phyloP scores from a whole-genome alignment of 2,797 vertebrate genomes.

The Karalla daura region DNA sequence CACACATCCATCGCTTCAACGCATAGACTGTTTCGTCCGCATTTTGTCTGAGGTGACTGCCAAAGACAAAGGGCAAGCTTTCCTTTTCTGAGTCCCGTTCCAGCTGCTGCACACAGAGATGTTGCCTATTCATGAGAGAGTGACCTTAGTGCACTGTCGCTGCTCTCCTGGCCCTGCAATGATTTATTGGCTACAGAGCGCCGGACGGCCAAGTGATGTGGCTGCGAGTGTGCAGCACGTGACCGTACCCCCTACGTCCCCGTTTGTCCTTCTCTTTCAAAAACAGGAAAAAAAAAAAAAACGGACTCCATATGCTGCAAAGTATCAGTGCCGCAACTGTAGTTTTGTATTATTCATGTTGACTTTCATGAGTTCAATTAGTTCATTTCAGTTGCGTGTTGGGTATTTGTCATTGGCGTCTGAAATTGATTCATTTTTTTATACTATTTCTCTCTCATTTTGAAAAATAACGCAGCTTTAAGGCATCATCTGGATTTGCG shows the following conservation, averaged over 20 bases:
- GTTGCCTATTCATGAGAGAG: constrained; percentile 73
- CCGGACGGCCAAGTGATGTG: constrained; percentile 51
- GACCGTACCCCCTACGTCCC: constrained; percentile 33
- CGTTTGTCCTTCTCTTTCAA: constrained; percentile 61
- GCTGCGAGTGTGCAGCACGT: constrained; percentile 46
- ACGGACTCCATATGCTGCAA: background rate
- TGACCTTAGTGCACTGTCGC: constrained; percentile 73
- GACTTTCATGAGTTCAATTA: too few relatives aligned
- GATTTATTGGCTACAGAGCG: constrained; percentile 73
- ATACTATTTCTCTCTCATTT: background rate
- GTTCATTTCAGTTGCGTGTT: background rate
- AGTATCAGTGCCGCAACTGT: too few relatives aligned
- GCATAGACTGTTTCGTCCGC: constrained; percentile 12
- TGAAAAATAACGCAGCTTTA: background rate
- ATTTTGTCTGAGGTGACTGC: constrained; percentile 16
- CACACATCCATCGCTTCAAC: too few relatives aligned
- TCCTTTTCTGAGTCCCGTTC: constrained; percentile 52
- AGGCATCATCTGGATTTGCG: background rate
- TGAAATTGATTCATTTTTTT: background rate
- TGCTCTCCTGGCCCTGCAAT: constrained; percentile 64
- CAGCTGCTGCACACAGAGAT: constrained; percentile 55
- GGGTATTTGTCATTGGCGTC: background rate
- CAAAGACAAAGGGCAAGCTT: constrained; percentile 49
- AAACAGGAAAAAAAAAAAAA: background rate
- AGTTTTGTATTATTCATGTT: background rate